These are phyloP conservation scores for Lanistes nyassanus DNA, from an alignment of 1,140 invertebrate species.

Conservation along the genomic window DNA sequence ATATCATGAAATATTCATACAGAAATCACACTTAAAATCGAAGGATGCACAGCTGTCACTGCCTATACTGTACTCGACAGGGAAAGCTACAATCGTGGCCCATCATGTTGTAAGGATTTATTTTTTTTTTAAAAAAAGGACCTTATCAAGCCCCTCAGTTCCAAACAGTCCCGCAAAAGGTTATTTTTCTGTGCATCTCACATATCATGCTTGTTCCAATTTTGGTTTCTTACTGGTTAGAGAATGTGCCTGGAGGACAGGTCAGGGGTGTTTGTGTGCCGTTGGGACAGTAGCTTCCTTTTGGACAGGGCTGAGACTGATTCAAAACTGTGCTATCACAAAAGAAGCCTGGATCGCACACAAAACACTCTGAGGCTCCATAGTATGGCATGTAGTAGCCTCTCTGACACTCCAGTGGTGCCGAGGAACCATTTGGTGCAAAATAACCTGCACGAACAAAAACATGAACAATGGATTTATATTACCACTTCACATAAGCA, in stretches of 20 bases:
- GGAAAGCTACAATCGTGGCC: too few species aligned
- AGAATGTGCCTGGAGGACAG: slow-evolving; percentile 61
- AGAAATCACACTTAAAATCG: too few species aligned
- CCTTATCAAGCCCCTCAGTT: too few species aligned
- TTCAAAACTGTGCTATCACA: slow-evolving; percentile 61
- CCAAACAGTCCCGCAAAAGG: too few species aligned
- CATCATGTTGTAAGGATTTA: too few species aligned
- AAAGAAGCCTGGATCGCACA: slow-evolving; percentile 58
- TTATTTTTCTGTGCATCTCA: background rate
- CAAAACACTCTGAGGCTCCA: slow-evolving; percentile 44
- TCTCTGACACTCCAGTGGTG: slow-evolving; percentile 52
- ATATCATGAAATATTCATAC: too few species aligned
- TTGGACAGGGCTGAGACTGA: slow-evolving; percentile 52
- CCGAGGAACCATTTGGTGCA: slow-evolving; percentile 53
- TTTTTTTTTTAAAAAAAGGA: too few species aligned
- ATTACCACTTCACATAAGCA: too few species aligned
- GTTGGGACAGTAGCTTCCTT: slow-evolving; percentile 59
- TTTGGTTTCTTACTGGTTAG: slow-evolving; percentile 47
- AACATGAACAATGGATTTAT: background rate
- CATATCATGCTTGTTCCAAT: background rate
- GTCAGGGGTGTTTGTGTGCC: slow-evolving; percentile 49
- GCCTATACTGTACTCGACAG: too few species aligned
- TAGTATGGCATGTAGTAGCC: slow-evolving; percentile 55
- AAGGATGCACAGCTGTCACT: too few species aligned
- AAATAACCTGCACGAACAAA: slow-evolving; percentile 51